Conservation (phyloP, 2,113 vertebrate species). For the Castor canadensis region DNA sequence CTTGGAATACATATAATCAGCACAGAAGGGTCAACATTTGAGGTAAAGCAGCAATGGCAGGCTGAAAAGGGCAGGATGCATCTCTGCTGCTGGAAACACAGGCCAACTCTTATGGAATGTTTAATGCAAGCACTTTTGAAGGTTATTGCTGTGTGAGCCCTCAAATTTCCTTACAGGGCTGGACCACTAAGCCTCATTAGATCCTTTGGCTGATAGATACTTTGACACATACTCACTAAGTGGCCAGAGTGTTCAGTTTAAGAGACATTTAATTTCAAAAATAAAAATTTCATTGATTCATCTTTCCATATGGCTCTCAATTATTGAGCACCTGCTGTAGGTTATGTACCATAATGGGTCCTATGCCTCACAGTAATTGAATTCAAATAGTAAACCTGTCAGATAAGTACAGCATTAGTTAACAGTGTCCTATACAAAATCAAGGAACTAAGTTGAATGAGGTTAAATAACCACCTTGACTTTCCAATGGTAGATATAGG, state of each 20-base stretch:
- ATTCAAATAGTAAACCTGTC: background rate
- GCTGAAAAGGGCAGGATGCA: background rate
- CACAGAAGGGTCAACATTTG: no score
- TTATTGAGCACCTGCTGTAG: background rate
- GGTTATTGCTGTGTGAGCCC: constrained; percentile 13
- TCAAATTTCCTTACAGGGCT: background rate
- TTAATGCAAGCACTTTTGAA: background rate
- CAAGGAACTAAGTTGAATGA: background rate
- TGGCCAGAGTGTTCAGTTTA: background rate
- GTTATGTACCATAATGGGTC: background rate
- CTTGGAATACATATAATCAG: background rate
- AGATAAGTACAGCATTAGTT: background rate
- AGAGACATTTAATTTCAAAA: constrained; percentile 3
- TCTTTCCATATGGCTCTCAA: background rate
- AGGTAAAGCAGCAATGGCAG: no score
- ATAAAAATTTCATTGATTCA: background rate
- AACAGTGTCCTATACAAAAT: background rate
- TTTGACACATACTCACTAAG: constrained; percentile 2
- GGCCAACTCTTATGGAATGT: background rate
- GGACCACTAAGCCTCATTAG: constrained; percentile 35
- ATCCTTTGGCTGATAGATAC: background rate
- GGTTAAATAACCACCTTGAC: background rate
- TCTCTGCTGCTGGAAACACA: background rate
- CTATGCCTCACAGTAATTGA: background rate
- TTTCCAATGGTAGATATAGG: background rate